Percentiles rank a stretch among this genome's conserved stretches.
phyloP scores from a whole-genome alignment of 2,797 vertebrate genomes.

The Lacerta agilis region DNA sequence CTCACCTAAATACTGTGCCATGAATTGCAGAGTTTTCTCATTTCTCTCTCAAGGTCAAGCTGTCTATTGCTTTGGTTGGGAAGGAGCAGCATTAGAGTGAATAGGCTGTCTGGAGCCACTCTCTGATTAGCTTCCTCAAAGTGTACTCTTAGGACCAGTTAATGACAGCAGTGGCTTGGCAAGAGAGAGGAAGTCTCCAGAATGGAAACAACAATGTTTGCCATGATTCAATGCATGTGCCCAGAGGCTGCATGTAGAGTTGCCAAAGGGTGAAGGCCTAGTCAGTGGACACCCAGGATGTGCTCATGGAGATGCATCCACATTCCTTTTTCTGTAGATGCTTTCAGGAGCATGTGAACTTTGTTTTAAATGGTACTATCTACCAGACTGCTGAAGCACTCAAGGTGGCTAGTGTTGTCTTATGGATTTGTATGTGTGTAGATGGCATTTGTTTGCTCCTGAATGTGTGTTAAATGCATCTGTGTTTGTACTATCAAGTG shows the following conservation, averaged over 20 bases:
- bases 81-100: neutral
- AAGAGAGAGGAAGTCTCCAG: neutral
- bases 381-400: neutral
- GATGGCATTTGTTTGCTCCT: neutral
- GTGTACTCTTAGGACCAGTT: neutral
- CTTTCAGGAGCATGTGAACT: neutral
- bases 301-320: neutral
- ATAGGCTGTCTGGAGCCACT: neutral
- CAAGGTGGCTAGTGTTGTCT: neutral
- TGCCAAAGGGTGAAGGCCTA: neutral
- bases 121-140: slow-evolving; percentile 1
- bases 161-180: neutral
- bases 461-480: neutral
- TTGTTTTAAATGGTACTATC: neutral
- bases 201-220: neutral
- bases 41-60: neutral
- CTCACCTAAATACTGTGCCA: neutral
- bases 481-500: neutral
- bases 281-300: neutral
- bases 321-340: neutral
- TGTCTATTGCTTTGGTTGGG: neutral
- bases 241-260: neutral
- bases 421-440: neutral
- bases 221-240: neutral
- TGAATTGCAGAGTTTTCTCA: neutral